Conservation (phyloP, 1,140 invertebrate genomes). For the Penaeus japonicus region DNA sequence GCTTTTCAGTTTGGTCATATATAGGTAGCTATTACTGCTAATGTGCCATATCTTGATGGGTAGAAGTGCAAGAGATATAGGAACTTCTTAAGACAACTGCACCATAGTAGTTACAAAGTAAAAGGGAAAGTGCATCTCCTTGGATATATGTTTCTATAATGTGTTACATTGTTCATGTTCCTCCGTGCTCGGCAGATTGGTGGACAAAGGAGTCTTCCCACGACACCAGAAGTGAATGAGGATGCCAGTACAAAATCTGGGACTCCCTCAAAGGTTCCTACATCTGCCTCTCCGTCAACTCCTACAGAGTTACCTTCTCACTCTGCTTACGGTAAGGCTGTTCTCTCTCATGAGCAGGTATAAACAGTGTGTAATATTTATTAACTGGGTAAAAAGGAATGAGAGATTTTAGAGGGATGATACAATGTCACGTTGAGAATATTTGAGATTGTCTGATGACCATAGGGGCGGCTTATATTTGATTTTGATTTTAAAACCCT, state of each 20-base stretch:
- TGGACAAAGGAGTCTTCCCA: slow-evolving; percentile 43
- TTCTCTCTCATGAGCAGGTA: neutral
- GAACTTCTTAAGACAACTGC: too few relatives aligned
- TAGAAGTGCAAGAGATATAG: too few relatives aligned
- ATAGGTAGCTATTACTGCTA: too few relatives aligned
- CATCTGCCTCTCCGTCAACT: neutral
- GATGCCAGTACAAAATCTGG: slow-evolving; percentile 33
- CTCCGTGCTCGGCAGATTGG: neutral
- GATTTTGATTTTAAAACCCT: neutral
- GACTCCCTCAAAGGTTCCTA: neutral
- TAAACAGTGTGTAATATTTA: neutral
- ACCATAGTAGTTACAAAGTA: too few relatives aligned
- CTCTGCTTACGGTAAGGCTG: neutral
- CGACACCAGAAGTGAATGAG: slow-evolving; percentile 55
- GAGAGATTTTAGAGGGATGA: neutral
- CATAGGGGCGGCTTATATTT: neutral
- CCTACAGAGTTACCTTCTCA: neutral
- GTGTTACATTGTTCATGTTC: neutral
- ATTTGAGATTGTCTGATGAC: neutral
- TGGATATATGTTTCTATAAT: neutral
- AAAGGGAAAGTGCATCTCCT: too few relatives aligned
- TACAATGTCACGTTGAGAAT: too few relatives aligned
- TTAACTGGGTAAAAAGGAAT: neutral
- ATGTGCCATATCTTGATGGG: too few relatives aligned
- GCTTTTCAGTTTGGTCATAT: too few relatives aligned